A percentile compares a stretch with the other conserved stretches of the same genome.
Conservation (phyloP, 2,113 vertebrate species). For the Fregetta grallaria region DNA sequence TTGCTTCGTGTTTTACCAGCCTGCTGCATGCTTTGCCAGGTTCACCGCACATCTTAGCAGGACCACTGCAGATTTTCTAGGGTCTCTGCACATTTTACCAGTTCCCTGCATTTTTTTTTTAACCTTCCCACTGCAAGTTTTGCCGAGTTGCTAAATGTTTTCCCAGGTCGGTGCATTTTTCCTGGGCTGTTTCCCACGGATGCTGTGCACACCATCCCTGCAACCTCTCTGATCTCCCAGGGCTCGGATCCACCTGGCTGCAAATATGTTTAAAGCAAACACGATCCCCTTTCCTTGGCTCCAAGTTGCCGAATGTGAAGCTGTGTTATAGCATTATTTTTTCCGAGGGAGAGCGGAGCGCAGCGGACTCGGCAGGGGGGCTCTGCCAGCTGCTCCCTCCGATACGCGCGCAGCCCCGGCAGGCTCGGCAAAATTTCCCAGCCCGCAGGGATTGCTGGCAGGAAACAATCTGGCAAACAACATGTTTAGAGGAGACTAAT, state of each 20-base stretch:
- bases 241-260: background rate
- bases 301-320: accelerated
- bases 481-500: slow-evolving; percentile 24
- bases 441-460: background rate
- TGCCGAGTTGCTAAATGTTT: accelerated
- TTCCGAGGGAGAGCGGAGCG: background rate
- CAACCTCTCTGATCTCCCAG: background rate
- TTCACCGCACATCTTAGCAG: background rate
- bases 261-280: accelerated
- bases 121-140: background rate
- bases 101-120: no score
- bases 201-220: background rate
- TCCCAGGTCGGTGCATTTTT: accelerated
- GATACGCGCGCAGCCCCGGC: accelerated
- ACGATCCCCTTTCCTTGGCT: background rate
- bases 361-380: background rate
- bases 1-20: background rate
- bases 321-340: background rate
- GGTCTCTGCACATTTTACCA: background rate
- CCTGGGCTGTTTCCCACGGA: accelerated
- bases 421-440: background rate
- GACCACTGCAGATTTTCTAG: background rate
- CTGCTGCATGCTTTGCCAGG: accelerated
- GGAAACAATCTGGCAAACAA: slow-evolving; percentile 36
- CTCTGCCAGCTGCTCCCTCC: slow-evolving; percentile 1